phyloP scores from a whole-genome alignment of 2,113 vertebrate genomes.

The Toxostoma redivivum region DNA sequence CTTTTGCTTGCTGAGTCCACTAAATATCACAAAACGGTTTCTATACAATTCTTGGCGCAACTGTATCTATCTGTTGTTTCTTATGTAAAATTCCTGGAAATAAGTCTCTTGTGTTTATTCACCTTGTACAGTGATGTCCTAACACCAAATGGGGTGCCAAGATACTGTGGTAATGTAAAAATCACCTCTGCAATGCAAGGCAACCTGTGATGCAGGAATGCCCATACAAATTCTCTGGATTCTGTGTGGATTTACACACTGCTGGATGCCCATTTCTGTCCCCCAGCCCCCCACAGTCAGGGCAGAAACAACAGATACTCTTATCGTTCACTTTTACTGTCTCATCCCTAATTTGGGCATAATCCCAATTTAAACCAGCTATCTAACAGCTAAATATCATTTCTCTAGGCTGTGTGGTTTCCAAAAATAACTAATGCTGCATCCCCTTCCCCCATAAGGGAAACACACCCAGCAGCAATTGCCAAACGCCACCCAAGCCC shows the following conservation, averaged over 20 bases:
- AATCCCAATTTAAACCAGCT: conserved; percentile 53
- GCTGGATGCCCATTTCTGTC: not conserved
- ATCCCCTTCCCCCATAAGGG: not conserved
- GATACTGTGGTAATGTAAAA: not conserved
- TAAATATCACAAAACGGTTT: not conserved
- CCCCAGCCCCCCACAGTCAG: not conserved
- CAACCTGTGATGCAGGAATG: rapidly evolving
- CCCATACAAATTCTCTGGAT: not conserved
- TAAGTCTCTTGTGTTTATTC: not conserved
- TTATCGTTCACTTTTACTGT: conserved; percentile 37
- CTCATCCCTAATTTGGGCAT: conserved; percentile 41
- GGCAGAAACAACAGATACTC: conserved; percentile 7
- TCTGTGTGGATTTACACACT: not conserved
- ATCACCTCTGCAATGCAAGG: not conserved
- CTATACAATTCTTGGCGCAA: not conserved
- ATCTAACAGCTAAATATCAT: conserved; percentile 48
- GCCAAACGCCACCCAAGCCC: not conserved
- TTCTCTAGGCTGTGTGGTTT: not conserved
- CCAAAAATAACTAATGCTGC: conserved; percentile 34
- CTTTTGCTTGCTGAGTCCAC: not conserved
- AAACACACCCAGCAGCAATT: not conserved
- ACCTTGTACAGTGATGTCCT: not conserved
- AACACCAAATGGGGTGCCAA: not conserved
- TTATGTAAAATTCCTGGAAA: not conserved
- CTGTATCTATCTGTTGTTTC: not conserved